Percentiles rank a stretch among this genome's conserved stretches.
Evolutionary conservation across 2,888 invertebrate species (phyloP).

Genomic region (Phaedon cochleariae): DNA sequence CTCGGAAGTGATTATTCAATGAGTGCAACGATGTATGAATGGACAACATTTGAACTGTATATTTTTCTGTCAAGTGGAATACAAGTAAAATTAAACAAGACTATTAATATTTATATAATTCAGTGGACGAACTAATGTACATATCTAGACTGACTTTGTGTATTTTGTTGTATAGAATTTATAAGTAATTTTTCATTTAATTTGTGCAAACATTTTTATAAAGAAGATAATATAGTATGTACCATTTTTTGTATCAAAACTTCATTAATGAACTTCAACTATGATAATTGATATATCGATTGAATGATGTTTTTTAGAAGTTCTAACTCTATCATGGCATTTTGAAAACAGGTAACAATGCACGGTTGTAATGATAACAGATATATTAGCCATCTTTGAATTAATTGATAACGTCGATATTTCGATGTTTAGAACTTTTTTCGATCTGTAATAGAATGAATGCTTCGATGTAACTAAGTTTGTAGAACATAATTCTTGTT

Average conservation of each 20-base stretch:
- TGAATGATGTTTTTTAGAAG: conserved; percentile 21
- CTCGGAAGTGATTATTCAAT: conserved; percentile 21
- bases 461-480: conserved; percentile 7
- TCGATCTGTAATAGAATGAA: conserved; percentile 20
- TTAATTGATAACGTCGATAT: conserved; percentile 6
- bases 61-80: conserved; percentile 22
- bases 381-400: conserved; percentile 17
- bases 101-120: conserved; percentile 38
- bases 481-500: conserved; percentile 6
- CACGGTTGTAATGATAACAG: too few relatives aligned
- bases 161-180: conserved; percentile 53
- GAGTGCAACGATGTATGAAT: conserved; percentile 28
- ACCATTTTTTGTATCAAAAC: conserved; percentile 33
- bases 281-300: conserved; percentile 19
- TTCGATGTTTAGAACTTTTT: conserved; percentile 25
- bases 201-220: conserved; percentile 39
- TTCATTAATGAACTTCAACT: conserved; percentile 9
- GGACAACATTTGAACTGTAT: conserved; percentile 26
- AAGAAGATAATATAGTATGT: conserved; percentile 33
- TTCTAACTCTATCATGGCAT: too few relatives aligned
- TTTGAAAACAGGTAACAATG: too few relatives aligned
- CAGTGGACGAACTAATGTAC: conserved; percentile 50
- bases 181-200: conserved; percentile 31
- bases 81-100: conserved; percentile 30
- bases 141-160: conserved; percentile 57